phyloP scores from a whole-genome alignment of 1,140 invertebrate species.

The Sarcophaga peregrina region DNA sequence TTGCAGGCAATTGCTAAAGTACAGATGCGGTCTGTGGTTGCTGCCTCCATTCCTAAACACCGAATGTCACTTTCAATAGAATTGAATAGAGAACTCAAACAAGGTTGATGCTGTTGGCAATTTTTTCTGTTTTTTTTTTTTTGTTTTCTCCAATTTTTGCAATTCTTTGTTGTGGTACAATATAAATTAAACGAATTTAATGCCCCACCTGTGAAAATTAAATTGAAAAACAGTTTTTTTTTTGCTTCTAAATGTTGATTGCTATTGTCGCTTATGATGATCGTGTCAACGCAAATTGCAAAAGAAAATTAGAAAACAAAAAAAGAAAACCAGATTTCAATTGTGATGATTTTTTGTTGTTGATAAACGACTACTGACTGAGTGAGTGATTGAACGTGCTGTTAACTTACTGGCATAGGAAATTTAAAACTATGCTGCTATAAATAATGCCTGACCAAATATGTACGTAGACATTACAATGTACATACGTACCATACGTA shows the following conservation, averaged over 20 bases:
- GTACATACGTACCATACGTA: too few relatives aligned
- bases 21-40: neutral
- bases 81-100: too few relatives aligned
- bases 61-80: too few relatives aligned
- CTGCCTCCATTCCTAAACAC: neutral
- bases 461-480: too few relatives aligned
- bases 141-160: too few relatives aligned
- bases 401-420: neutral
- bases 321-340: neutral
- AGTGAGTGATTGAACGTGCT: neutral
- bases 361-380: neutral
- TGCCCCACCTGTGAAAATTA: slow-evolving; percentile 13
- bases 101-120: too few relatives aligned
- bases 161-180: neutral
- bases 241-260: neutral
- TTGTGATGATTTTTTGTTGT: neutral
- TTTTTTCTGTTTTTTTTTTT: too few relatives aligned
- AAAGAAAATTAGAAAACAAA: neutral
- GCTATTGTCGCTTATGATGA: neutral
- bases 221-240: neutral
- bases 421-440: neutral
- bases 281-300: neutral
- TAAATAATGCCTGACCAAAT: neutral
- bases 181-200: neutral
- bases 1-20: neutral